phyloP scores from a whole-genome alignment of 2,888 invertebrate genomes.

The Archips xylosteana region DNA sequence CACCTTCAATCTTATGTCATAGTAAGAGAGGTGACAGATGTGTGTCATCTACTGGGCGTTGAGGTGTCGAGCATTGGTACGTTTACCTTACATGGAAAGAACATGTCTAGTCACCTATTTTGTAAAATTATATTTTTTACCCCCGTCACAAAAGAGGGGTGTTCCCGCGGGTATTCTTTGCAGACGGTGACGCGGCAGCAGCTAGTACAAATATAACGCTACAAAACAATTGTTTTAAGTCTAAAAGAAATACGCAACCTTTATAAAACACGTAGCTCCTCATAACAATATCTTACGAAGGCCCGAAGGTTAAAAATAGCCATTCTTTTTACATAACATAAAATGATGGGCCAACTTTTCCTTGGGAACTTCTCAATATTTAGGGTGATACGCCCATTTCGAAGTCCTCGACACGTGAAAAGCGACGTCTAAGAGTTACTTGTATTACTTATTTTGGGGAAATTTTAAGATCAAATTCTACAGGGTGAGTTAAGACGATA shows the following conservation, averaged over 20 bases:
- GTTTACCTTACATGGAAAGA: no score
- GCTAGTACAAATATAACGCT: neutral
- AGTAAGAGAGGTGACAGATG: no score
- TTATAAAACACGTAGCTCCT: conserved; percentile 9
- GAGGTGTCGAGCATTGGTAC: no score
- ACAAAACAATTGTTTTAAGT: neutral
- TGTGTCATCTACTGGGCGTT: no score
- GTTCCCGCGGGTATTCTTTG: no score
- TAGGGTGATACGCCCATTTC: conserved; percentile 21
- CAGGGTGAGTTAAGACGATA: neutral
- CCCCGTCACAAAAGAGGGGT: no score
- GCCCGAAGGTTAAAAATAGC: conserved; percentile 28
- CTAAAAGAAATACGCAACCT: conserved; percentile 9
- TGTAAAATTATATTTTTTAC: no score
- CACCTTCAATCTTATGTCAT: no score
- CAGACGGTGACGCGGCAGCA: no score
- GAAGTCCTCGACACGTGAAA: conserved; percentile 12
- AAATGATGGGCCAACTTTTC: conserved; percentile 33
- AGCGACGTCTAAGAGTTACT: conserved; percentile 15
- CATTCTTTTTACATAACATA: conserved; percentile 33
- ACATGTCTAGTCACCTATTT: no score
- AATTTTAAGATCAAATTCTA: conserved; percentile 7
- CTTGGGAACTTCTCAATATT: conserved; percentile 33
- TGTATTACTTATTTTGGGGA: conserved; percentile 22
- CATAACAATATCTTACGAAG: conserved; percentile 24